These are phyloP conservation scores for Pedetes capensis DNA, from an alignment of 2,113 vertebrate genomes.

Conservation along the genomic window DNA sequence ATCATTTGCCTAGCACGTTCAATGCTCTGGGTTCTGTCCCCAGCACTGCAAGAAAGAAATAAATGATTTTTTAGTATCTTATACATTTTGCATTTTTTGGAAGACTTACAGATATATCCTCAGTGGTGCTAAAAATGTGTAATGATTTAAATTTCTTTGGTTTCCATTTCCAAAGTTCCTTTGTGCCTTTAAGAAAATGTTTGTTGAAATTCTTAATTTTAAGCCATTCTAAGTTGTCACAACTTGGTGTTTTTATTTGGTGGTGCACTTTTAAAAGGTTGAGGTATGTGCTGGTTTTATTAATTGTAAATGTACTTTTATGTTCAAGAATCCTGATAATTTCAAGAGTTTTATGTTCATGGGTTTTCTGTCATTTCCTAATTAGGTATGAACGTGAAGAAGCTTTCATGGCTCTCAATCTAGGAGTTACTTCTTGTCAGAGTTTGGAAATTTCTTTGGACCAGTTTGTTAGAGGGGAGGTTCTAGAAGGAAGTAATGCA, in stretches of 20 bases:
- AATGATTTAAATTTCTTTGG: neutral
- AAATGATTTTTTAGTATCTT: neutral
- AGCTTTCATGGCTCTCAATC: constrained; percentile 98
- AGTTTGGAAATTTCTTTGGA: constrained; percentile 98
- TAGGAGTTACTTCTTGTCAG: constrained; percentile 98
- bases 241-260: neutral
- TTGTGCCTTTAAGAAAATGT: neutral
- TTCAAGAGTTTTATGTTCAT: neutral
- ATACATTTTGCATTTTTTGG: constrained; percentile 20
- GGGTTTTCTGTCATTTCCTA: neutral
- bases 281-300: neutral
- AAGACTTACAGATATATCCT: neutral
- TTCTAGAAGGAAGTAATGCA: constrained; percentile 98
- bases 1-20: neutral
- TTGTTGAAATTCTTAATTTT: constrained; percentile 36
- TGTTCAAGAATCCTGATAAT: neutral
- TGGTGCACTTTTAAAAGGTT: neutral
- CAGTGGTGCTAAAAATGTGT: neutral
- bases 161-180: constrained; percentile 36
- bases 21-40: neutral
- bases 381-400: constrained; percentile 96
- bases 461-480: constrained; percentile 98
- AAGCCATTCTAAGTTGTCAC: neutral
- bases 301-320: neutral
- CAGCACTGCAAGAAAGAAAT: neutral